These are phyloP conservation scores for Mellivora capensis DNA, from an alignment of 2,113 vertebrate species.

Conservation along the genomic window DNA sequence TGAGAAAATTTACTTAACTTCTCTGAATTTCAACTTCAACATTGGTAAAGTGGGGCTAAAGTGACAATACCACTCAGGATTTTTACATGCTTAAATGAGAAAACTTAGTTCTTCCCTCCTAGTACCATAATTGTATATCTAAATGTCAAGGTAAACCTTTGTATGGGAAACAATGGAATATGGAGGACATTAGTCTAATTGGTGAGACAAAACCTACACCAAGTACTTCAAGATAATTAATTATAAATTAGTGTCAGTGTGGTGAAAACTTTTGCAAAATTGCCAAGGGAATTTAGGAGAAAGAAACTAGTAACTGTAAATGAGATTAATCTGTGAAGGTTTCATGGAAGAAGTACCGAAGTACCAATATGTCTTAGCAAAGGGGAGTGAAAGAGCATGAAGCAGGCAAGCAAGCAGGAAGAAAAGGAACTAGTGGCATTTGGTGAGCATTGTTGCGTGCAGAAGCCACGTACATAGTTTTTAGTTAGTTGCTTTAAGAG, in stretches of 20 bases:
- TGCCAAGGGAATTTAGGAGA: background rate
- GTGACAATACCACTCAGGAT: background rate
- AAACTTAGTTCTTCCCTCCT: background rate
- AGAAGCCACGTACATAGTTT: background rate
- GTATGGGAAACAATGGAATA: background rate
- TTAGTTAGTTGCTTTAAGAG: background rate
- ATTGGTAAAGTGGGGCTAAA: background rate
- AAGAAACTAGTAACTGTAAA: background rate
- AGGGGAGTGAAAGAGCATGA: background rate
- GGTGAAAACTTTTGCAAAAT: background rate
- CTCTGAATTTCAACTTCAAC: background rate
- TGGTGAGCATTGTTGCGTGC: background rate
- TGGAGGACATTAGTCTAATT: background rate
- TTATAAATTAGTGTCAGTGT: background rate
- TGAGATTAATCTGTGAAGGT: background rate
- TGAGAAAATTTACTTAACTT: background rate
- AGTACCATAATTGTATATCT: background rate
- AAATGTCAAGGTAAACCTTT: background rate
- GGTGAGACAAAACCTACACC: background rate
- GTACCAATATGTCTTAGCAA: background rate
- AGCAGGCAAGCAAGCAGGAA: background rate
- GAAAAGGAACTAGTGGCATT: background rate
- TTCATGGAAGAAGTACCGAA: background rate
- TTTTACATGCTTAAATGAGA: background rate
- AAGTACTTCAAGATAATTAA: background rate